A percentile compares a stretch with the other conserved stretches of the same genome.
Conservation (phyloP, 2,888 invertebrate species). For the Ischnus inquisitorius region DNA sequence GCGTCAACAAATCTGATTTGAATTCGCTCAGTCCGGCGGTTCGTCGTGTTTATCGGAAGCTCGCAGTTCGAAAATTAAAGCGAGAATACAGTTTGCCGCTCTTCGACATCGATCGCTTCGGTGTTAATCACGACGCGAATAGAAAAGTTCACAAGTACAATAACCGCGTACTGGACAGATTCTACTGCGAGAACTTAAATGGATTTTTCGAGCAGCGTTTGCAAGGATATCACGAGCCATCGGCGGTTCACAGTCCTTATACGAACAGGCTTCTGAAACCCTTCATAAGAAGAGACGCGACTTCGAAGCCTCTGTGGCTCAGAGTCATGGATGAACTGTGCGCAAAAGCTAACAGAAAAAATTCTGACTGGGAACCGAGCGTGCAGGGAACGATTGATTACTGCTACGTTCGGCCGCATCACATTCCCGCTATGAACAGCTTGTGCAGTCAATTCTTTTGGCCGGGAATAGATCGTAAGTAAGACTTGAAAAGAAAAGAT, state of each 20-base stretch:
- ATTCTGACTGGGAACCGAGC: slow-evolving; percentile 84
- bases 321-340: slow-evolving; percentile 89
- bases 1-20: slow-evolving; percentile 77
- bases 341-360: slow-evolving; percentile 86
- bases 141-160: slow-evolving; percentile 66
- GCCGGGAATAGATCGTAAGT: slow-evolving; percentile 96
- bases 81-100: slow-evolving; percentile 87
- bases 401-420: slow-evolving; percentile 94
- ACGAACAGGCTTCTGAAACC: slow-evolving; percentile 92
- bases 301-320: slow-evolving; percentile 90
- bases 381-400: slow-evolving; percentile 91
- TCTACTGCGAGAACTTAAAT: slow-evolving; percentile 76
- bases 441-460: slow-evolving; percentile 95
- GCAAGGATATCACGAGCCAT: slow-evolving; percentile 86
- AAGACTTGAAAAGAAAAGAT: slow-evolving; percentile 3
- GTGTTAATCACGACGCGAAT: slow-evolving; percentile 60
- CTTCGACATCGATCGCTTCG: slow-evolving; percentile 87
- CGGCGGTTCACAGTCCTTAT: slow-evolving; percentile 89
- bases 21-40: slow-evolving; percentile 79
- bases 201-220: slow-evolving; percentile 84
- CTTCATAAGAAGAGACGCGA: slow-evolving; percentile 92
- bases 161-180: slow-evolving; percentile 80
- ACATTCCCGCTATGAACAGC: slow-evolving; percentile 94
- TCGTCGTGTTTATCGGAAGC: slow-evolving; percentile 87
- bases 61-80: slow-evolving; percentile 87